Evolutionary conservation across 2,113 vertebrate species (phyloP).

Genomic region (Leuciscus idus): DNA sequence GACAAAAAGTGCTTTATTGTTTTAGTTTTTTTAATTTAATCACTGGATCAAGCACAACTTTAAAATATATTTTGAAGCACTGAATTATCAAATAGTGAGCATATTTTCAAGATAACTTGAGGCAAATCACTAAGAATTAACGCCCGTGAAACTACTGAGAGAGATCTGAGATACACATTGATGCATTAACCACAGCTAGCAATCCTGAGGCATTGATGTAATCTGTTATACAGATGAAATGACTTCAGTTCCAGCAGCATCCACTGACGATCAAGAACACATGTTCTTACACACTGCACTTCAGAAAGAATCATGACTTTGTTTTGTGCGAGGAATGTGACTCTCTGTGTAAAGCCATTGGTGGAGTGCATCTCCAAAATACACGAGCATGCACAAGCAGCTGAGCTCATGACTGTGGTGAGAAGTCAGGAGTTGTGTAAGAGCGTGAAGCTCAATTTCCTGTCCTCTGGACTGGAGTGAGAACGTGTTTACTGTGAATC

Average conservation of each 20-base stretch:
- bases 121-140: not conserved
- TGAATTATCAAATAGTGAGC: not conserved
- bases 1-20: not conserved
- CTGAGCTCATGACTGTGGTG: conserved; percentile 55
- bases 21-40: not conserved
- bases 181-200: not conserved
- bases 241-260: conserved; percentile 8
- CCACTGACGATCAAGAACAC: conserved; percentile 10
- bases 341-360: conserved; percentile 51
- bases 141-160: not conserved
- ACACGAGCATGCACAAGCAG: conserved; percentile 36
- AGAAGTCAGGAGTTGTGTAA: conserved; percentile 42
- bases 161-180: not conserved
- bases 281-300: not conserved
- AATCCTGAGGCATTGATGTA: not conserved
- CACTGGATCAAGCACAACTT: not conserved
- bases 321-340: conserved; percentile 51
- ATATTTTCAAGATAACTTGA: not conserved
- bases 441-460: not conserved
- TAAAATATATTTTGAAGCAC: not conserved
- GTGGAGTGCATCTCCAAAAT: conserved; percentile 23
- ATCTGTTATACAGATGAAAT: not conserved
- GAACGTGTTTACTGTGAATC: not conserved
- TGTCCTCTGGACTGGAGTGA: not conserved
- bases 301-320: conserved; percentile 36